Percentiles rank a stretch among this genome's conserved stretches.
phyloP scores from a whole-genome alignment of 2,797 vertebrate genomes.

The Sebastes vulpes region DNA sequence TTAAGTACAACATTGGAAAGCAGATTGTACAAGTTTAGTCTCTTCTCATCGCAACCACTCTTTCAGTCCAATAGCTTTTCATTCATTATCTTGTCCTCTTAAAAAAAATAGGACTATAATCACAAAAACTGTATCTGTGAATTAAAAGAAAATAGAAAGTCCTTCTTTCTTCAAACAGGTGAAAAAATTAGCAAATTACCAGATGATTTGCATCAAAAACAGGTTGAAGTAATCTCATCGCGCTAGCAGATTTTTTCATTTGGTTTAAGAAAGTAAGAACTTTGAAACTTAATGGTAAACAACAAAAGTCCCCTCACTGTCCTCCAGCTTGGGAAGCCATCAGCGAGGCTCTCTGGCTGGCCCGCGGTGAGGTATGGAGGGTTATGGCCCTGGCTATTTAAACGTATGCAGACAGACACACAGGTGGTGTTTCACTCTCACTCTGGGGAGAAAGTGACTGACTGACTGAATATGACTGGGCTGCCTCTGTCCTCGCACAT shows the following conservation, averaged over 20 bases:
- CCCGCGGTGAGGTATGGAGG: constrained; percentile 16
- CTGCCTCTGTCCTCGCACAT: constrained; percentile 69
- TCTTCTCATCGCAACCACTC: background rate
- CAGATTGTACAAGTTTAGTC: background rate
- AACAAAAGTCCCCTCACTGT: constrained; percentile 4
- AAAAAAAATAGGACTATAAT: background rate
- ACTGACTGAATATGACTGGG: constrained; percentile 55
- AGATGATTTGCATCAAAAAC: background rate
- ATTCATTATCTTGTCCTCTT: background rate
- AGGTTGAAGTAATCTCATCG: background rate
- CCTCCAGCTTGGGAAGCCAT: constrained; percentile 71
- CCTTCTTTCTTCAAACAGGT: background rate
- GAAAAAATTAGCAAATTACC: background rate
- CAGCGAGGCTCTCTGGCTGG: constrained; percentile 39
- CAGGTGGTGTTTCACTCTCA: constrained; percentile 79
- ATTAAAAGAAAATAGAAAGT: background rate
- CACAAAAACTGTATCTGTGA: background rate
- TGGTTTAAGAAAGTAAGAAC: background rate
- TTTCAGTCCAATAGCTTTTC: background rate
- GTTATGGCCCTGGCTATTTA: constrained; percentile 40
- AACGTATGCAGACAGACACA: constrained; percentile 58
- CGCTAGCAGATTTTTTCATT: background rate
- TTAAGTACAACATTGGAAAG: background rate
- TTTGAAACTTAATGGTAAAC: background rate
- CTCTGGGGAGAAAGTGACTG: constrained; percentile 64